Conservation (phyloP, 2,888 invertebrate genomes). For the Boloria selene region DNA sequence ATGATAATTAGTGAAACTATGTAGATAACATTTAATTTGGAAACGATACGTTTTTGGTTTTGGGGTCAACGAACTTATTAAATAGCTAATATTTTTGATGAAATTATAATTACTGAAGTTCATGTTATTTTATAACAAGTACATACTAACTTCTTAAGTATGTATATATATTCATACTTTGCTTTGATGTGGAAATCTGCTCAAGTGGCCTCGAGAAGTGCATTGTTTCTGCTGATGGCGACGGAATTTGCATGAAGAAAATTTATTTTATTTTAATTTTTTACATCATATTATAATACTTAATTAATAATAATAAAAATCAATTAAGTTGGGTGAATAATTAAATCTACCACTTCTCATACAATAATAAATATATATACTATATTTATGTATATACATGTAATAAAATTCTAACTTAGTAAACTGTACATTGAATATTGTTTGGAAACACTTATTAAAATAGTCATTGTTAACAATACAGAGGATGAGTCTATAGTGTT, state of each 20-base stretch:
- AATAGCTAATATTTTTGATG: not conserved
- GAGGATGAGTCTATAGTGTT: too few species aligned
- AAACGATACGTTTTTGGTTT: too few species aligned
- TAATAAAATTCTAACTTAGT: too few species aligned
- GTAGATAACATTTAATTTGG: too few species aligned
- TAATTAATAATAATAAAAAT: not conserved
- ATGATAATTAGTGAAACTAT: too few species aligned
- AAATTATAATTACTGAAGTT: constrained; percentile 1
- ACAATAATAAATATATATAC: too few species aligned
- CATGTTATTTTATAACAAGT: not conserved
- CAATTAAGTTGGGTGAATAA: not conserved
- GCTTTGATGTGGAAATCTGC: constrained; percentile 23
- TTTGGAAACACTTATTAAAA: too few species aligned
- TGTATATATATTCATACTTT: constrained; percentile 5
- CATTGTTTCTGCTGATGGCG: constrained; percentile 19
- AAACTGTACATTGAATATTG: too few species aligned
- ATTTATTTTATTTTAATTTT: not conserved
- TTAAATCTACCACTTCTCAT: too few species aligned
- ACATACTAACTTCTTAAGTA: not conserved
- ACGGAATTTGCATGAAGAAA: constrained; percentile 3
- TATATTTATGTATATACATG: too few species aligned
- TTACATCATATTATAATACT: not conserved
- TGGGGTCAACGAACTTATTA: too few species aligned
- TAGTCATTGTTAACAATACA: too few species aligned
- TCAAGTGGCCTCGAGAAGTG: constrained; percentile 23